Base-by-base conservation (phyloP, 2,797 vertebrate genomes). In the Chloroceryle inda region DNA sequence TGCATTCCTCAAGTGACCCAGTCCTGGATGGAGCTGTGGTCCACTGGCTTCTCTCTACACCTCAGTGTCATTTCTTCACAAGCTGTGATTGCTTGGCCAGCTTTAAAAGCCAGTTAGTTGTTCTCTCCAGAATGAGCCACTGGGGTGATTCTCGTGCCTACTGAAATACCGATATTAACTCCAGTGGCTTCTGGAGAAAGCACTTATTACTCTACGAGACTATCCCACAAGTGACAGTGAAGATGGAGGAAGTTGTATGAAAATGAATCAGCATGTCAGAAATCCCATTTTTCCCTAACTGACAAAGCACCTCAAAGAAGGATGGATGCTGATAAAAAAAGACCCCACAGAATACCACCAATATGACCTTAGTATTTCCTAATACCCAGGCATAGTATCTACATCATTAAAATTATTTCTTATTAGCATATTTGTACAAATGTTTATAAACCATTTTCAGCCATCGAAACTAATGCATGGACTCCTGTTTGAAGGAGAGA, bases 401-500 rank as follows among this genome's bases (percentile, higher is more conserved):
- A 62, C 9, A 61, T 74, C 66, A 40, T 45, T 50, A 7, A 85
- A 24, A 76, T 3, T 5, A 45, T 45, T 83, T 74, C 16, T 20
- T 49, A 23, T 49, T 52, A 38, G 24, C 10, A 11, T 33, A 33
- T 29, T 72, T 13, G 11, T 85, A 93, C 55, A 56, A 84, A 52
- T 6, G 9, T 61, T 96, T 93, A 53, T 68, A 92, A 93, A 73
- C 62, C 4, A 2, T 69, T 64, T 92, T 77, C 14, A 18, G 85
- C 76, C 85, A 85, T 71, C 95, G 96, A 90, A 92, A 78, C 59
- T 53, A 69, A 89, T 61, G 61, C 69, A 82, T 27, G 64, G 77
- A 76, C 83, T 94, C 92, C 86, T 94, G 67, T 88, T 97, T 95
- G 88, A 95, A 93, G 87, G 55, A 91, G 80, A 96, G 73, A 84